Percentiles rank a stretch among this genome's conserved stretches.
Evolutionary conservation across 2,113 vertebrate species (phyloP).

Genomic region (human (Homo sapiens)): DNA sequence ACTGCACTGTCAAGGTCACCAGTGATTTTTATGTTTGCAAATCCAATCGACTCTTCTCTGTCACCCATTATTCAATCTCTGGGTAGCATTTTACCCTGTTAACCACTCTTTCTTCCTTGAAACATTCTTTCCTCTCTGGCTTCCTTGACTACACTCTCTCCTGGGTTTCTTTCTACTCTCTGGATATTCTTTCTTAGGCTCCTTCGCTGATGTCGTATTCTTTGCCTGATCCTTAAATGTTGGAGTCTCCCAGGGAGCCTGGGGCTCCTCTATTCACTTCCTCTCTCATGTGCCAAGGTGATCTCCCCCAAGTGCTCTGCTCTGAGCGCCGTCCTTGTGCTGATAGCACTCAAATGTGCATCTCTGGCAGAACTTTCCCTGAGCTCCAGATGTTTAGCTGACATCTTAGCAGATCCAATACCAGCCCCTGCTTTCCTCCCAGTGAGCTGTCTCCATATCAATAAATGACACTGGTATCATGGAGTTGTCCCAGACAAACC

Average conservation of each 20-base stretch:
- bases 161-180: background rate
- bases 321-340: background rate
- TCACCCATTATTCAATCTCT: background rate
- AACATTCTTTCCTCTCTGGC: background rate
- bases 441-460: background rate
- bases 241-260: no score
- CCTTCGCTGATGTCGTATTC: background rate
- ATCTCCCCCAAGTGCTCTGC: background rate
- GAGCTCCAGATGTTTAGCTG: background rate
- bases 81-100: background rate
- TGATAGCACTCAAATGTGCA: accelerated
- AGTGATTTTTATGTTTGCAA: background rate
- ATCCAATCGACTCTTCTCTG: background rate
- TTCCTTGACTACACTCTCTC: background rate
- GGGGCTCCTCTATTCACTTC: background rate
- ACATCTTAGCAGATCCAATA: background rate
- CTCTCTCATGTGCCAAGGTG: background rate
- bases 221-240: background rate
- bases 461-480: background rate
- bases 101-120: background rate
- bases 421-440: background rate
- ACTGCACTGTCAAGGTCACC: background rate
- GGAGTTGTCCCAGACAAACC: background rate
- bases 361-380: background rate
- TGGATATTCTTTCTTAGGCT: background rate